Conservation (phyloP, 1,140 invertebrate genomes). For the Tribolium madens region DNA sequence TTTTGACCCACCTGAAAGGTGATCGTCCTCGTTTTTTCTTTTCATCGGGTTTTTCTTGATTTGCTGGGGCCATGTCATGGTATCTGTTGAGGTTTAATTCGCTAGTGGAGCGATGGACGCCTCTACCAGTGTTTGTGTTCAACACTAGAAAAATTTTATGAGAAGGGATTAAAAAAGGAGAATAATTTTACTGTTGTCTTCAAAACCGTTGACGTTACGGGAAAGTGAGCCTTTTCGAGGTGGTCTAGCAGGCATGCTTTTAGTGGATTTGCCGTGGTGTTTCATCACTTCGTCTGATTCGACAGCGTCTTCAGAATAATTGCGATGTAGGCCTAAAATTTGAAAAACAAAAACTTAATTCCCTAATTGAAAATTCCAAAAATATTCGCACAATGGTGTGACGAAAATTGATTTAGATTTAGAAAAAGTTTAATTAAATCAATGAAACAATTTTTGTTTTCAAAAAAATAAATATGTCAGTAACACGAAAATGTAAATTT, state of each 20-base stretch:
- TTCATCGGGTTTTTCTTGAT: conserved; percentile 74
- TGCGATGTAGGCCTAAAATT: conserved; percentile 86
- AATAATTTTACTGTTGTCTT: conserved; percentile 59
- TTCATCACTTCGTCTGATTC: conserved; percentile 79
- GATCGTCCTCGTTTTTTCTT: conserved; percentile 90
- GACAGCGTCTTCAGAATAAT: conserved; percentile 84
- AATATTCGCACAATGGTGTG: conserved; percentile 47
- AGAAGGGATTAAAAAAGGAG: too few relatives aligned
- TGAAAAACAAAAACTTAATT: too few relatives aligned
- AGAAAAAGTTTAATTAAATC: too few relatives aligned
- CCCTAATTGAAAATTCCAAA: too few relatives aligned
- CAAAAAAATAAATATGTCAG: too few relatives aligned
- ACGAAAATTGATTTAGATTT: too few relatives aligned
- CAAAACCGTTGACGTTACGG: conserved; percentile 67
- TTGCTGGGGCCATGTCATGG: conserved; percentile 69
- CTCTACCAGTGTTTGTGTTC: conserved; percentile 65
- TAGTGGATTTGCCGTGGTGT: conserved; percentile 67
- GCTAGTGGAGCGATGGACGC: conserved; percentile 79
- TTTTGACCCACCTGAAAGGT: conserved; percentile 81
- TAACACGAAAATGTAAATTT: too few relatives aligned
- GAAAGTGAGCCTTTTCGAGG: conserved; percentile 81
- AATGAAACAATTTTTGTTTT: too few relatives aligned
- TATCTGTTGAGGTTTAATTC: conserved; percentile 80
- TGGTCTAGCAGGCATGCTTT: conserved; percentile 75
- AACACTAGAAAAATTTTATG: conserved; percentile 56